phyloP scores from a whole-genome alignment of 2,797 vertebrate genomes.

The Dendrocincla tyrannina region DNA sequence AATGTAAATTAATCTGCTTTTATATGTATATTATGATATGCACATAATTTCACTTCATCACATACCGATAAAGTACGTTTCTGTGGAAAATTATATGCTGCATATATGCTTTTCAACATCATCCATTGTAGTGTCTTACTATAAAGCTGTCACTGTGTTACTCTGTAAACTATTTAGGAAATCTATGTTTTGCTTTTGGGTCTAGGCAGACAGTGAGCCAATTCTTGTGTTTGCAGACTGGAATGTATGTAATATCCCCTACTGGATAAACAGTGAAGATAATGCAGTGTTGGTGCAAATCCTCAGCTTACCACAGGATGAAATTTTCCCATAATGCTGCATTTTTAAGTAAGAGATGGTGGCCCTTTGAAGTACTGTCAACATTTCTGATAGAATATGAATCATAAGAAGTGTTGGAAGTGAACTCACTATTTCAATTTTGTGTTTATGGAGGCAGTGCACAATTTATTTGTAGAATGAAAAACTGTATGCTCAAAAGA shows the following conservation, averaged over 20 bases:
- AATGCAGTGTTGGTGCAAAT: background rate
- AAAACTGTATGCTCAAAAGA: background rate
- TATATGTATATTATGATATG: background rate
- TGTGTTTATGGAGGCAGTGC: background rate
- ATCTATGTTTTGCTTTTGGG: background rate
- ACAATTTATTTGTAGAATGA: background rate
- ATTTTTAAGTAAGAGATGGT: background rate
- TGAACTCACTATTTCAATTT: background rate
- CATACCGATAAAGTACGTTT: background rate
- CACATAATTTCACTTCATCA: background rate
- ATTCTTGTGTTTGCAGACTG: background rate
- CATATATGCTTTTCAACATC: background rate
- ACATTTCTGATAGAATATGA: background rate
- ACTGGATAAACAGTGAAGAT: background rate
- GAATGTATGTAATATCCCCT: background rate
- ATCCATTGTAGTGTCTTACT: background rate
- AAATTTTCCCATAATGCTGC: background rate
- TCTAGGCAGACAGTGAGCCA: background rate
- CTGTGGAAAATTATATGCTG: background rate
- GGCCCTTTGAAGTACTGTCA: background rate
- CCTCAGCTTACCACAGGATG: background rate
- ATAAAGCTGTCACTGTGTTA: background rate
- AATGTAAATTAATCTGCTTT: background rate
- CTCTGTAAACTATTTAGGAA: background rate
- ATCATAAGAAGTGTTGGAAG: background rate